Evolutionary conservation across 2,113 vertebrate genomes (phyloP).

Genomic region (Cynocephalus volans): DNA sequence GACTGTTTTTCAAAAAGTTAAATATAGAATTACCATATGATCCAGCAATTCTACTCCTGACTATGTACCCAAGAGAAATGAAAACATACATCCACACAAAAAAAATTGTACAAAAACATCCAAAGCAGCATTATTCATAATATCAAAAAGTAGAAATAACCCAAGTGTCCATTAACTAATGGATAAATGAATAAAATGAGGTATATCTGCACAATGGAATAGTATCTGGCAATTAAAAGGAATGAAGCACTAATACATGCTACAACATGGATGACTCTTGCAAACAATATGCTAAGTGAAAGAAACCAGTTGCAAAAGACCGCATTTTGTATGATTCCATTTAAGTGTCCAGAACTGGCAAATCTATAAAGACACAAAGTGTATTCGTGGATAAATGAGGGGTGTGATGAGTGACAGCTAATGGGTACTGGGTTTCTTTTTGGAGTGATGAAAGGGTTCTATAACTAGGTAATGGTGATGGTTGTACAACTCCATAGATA

Average conservation of each 20-base stretch:
- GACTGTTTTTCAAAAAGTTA: background rate
- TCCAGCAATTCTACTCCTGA: background rate
- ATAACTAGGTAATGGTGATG: background rate
- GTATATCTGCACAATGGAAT: background rate
- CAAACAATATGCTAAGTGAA: background rate
- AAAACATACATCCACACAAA: background rate
- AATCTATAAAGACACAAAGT: background rate
- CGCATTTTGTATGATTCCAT: background rate
- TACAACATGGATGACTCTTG: background rate
- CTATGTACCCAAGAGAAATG: background rate
- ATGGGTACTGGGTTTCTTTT: background rate
- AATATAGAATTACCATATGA: background rate
- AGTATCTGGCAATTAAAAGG: background rate
- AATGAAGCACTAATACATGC: background rate
- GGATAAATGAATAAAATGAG: background rate
- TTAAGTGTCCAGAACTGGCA: background rate
- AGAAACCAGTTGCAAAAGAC: background rate
- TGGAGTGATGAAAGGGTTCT: background rate
- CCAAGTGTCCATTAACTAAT: background rate
- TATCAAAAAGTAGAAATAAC: background rate
- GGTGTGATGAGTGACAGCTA: background rate
- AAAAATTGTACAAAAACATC: background rate
- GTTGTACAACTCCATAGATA: background rate
- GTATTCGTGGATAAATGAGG: no score
- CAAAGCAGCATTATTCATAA: background rate